A percentile compares a stretch with the other conserved stretches of the same genome.
phyloP scores from a whole-genome alignment of 2,113 vertebrate species.

The Phrynocephalus versicolor region DNA sequence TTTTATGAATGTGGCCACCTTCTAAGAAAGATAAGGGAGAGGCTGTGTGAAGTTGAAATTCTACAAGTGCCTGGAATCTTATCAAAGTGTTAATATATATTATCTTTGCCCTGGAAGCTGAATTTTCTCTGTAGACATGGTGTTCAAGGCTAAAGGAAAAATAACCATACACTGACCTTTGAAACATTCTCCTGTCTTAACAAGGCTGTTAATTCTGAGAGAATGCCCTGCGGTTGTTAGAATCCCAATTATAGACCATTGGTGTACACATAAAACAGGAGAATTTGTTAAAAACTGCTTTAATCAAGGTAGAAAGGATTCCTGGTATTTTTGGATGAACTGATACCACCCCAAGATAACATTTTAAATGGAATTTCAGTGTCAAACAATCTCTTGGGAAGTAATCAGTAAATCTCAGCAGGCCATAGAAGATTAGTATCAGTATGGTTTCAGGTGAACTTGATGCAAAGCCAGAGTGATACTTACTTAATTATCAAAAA shows the following conservation, averaged over 20 bases:
- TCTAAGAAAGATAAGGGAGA: not conserved
- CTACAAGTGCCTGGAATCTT: slow-evolving; percentile 22
- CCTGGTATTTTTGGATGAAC: not conserved
- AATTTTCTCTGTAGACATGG: slow-evolving; percentile 4
- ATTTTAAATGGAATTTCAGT: not conserved
- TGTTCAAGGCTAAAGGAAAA: slow-evolving; percentile 13
- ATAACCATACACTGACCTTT: slow-evolving; percentile 57
- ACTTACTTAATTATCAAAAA: not conserved
- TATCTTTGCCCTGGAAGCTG: slow-evolving; percentile 40
- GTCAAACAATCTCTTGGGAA: slow-evolving; percentile 24
- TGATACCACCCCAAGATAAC: not conserved
- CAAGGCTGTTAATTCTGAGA: slow-evolving; percentile 31
- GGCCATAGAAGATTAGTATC: slow-evolving; percentile 23
- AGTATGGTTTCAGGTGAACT: slow-evolving; percentile 46
- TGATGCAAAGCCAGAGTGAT: slow-evolving; percentile 6
- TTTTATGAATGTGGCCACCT: not conserved
- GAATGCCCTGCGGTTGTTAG: slow-evolving; percentile 4
- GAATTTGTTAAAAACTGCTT: slow-evolving; percentile 18
- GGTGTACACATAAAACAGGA: not conserved
- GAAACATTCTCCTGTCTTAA: slow-evolving; percentile 41
- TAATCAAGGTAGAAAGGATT: slow-evolving; percentile 28
- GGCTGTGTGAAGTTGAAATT: slow-evolving; percentile 16
- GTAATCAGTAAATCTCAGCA: slow-evolving; percentile 37
- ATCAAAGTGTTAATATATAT: slow-evolving; percentile 41
- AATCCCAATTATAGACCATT: slow-evolving; percentile 4